A percentile compares a stretch with the other conserved stretches of the same genome.
phyloP scores from a whole-genome alignment of 2,797 vertebrate species.

The Mionectes olivaceus region DNA sequence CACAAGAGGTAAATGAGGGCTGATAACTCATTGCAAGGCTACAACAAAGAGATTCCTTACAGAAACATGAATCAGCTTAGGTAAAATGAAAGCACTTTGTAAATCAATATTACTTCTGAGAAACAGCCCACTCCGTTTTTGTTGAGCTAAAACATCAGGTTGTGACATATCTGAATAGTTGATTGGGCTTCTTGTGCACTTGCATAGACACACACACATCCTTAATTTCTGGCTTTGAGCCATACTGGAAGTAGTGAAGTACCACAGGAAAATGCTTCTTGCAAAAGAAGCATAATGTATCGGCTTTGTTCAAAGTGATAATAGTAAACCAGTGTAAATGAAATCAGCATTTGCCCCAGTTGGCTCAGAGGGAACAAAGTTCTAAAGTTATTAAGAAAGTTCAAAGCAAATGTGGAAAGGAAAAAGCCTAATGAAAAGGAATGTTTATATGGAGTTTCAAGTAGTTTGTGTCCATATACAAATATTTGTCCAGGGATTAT shows the following conservation, averaged over 20 bases:
- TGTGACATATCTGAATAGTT: neutral
- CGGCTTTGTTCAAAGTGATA: neutral
- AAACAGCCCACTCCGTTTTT: neutral
- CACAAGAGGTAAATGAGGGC: neutral
- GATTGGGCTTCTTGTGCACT: neutral
- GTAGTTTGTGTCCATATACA: constrained; percentile 13
- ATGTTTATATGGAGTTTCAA: constrained; percentile 8
- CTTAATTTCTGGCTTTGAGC: neutral
- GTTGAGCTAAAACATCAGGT: neutral
- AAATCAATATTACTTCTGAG: neutral
- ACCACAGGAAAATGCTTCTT: neutral
- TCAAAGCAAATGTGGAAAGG: constrained; percentile 36
- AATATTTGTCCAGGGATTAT: constrained; percentile 37
- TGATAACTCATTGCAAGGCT: neutral
- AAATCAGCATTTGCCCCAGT: neutral
- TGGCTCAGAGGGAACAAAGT: neutral
- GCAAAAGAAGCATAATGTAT: neutral
- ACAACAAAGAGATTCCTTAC: neutral
- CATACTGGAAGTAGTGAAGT: neutral
- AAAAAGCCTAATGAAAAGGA: constrained; percentile 25
- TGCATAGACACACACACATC: neutral
- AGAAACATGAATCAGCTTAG: neutral
- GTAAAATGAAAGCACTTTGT: neutral
- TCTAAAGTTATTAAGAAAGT: constrained; percentile 32
- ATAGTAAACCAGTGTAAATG: neutral